Evolutionary conservation across 2,888 invertebrate species (phyloP).

Genomic region (Ernsta delagoae): DNA sequence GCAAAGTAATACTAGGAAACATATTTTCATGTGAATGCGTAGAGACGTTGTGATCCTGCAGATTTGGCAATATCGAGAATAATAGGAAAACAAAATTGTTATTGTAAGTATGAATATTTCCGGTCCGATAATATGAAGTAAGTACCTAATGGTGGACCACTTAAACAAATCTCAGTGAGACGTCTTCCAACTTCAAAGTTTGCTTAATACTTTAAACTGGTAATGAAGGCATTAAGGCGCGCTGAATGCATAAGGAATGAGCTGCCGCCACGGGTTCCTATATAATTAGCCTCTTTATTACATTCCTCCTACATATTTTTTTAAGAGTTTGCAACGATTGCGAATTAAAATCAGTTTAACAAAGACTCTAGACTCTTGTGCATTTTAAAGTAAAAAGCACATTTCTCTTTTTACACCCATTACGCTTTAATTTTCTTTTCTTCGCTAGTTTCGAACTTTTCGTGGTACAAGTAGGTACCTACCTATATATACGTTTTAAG

Average conservation of each 20-base stretch:
- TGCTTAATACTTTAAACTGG: slow-evolving; percentile 83
- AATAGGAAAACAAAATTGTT: slow-evolving; percentile 46
- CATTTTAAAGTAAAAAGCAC: slow-evolving; percentile 20
- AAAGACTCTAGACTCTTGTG: slow-evolving; percentile 28
- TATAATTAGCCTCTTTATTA: slow-evolving; percentile 70
- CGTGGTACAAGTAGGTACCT: not conserved
- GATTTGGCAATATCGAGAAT: slow-evolving; percentile 13
- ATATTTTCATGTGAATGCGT: slow-evolving; percentile 64
- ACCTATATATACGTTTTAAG: too few species aligned
- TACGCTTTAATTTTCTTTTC: slow-evolving; percentile 19
- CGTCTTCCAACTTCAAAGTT: slow-evolving; percentile 70
- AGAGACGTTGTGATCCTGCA: slow-evolving; percentile 22
- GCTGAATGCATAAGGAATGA: slow-evolving; percentile 81
- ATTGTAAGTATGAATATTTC: slow-evolving; percentile 52
- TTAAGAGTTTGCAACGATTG: slow-evolving; percentile 42
- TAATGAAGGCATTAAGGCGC: slow-evolving; percentile 81
- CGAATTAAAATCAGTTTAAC: slow-evolving; percentile 36
- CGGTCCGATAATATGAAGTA: slow-evolving; percentile 51
- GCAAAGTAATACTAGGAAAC: not conserved
- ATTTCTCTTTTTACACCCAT: slow-evolving; percentile 12
- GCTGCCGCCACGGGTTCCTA: slow-evolving; percentile 62
- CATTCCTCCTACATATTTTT: slow-evolving; percentile 45
- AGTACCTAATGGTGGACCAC: slow-evolving; percentile 55
- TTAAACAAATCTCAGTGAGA: slow-evolving; percentile 73
- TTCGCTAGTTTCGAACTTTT: slow-evolving; percentile 2